Evolutionary conservation across 35 echinoderm and acorn worm genomes (phyloP).

Genomic region (Apostichopus californicus): DNA sequence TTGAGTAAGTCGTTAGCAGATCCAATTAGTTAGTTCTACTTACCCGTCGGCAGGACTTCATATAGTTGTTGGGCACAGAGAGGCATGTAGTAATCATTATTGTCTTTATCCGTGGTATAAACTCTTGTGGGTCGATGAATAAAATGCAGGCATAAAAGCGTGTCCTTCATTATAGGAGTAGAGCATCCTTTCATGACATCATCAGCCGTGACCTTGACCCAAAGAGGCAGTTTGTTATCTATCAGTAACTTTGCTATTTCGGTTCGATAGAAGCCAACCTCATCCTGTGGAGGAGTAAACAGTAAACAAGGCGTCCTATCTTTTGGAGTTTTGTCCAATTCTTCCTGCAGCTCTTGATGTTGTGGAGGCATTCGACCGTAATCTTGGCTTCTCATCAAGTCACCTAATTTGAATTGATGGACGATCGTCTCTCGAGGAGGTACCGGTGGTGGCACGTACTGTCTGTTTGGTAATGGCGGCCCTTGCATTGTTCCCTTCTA

Average conservation of each 20-base stretch:
- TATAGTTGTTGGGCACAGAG: conserved; percentile 11
- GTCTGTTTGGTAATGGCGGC: not conserved
- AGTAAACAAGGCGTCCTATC: not conserved
- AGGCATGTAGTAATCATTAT: conserved; percentile 12
- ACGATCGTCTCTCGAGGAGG: not conserved
- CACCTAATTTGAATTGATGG: not conserved
- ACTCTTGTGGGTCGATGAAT: not conserved
- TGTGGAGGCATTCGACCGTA: not conserved
- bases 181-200: not conserved
- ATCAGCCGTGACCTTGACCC: not conserved
- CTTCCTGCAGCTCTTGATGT: not conserved
- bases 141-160: conserved; percentile 4
- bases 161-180: not conserved
- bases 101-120: not conserved
- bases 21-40: not conserved
- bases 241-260: not conserved
- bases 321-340: not conserved
- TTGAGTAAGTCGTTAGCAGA: too few relatives aligned
- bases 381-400: not conserved
- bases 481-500: not conserved
- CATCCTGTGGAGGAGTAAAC: not conserved
- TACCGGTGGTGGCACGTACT: not conserved
- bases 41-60: conserved; percentile 29
- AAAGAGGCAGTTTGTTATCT: not conserved
- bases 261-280: not conserved